Evolutionary conservation across 2,797 vertebrate genomes (phyloP), one percentile per base, ranked within the genome.

Genomic region (Pseudochromis fuscus): DNA sequence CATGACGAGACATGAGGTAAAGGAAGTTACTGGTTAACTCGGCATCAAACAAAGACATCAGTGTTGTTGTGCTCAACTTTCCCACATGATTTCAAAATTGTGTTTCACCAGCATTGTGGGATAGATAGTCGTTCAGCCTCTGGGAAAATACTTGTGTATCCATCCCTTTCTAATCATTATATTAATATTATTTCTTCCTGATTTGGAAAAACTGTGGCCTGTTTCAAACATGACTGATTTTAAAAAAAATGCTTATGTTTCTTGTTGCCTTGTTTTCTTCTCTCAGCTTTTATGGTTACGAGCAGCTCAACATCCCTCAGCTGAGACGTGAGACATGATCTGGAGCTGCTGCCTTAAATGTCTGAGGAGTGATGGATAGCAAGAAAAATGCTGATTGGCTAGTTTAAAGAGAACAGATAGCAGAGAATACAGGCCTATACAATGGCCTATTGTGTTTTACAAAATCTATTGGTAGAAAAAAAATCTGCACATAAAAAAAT

Each of bases 11-110:
- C 49, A 25, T 40, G 38, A 59, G 4, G 18, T 60, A n/a, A n/a
- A 55, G 46, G 18, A 65, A 65, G 64, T 61, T 56, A 75, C 60
- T 67, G 13, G 66, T 82, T 60, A 82, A 80, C 64, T 59, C 35
- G 25, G n/a, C 18, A 66, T 72, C 16, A 66, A 59, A 68, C 31
- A 61, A 72, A 67, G 62, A 24, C 24, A 40, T 59, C n/a, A 19
- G 19, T 59, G 60, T 66, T 45, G 30, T 67, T 23, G 38, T 61
- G 19, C 18, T 65, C 42, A 62, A 38, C 58, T 46, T 73, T 72
- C 24, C 24, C 45, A 49, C 24, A 46, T 25, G 18, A 42, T 44
- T 40, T 55, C 1, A 60, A 30, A 49, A 23, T 25, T 7, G 18
- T 37, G 8, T 63, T 61, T 51, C 18, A 31, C 19, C 53, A 61